phyloP scores from a whole-genome alignment of 2,797 vertebrate species.

The Helicolenus hilgendorfi region DNA sequence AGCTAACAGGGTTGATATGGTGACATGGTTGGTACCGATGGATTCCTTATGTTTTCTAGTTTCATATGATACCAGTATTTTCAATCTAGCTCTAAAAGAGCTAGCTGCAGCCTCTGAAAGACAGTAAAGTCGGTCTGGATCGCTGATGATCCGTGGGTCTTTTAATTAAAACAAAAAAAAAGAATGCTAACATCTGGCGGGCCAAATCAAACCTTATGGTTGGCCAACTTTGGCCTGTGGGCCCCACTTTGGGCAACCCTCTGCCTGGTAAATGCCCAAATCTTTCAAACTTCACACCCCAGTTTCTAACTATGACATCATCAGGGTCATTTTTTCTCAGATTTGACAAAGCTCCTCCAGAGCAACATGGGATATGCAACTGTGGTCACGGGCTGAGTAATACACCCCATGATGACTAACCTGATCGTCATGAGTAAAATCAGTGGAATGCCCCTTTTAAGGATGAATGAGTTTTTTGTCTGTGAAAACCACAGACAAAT shows the following conservation, averaged over 20 bases:
- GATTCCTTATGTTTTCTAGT: too few species aligned
- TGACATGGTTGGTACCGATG: too few species aligned
- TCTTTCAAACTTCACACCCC: neutral
- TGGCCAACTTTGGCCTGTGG: too few species aligned
- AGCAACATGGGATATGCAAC: neutral
- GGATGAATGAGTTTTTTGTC: neutral
- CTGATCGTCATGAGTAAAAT: neutral
- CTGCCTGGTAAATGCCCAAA: neutral
- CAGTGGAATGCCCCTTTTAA: neutral
- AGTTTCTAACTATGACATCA: neutral
- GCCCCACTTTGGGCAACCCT: neutral
- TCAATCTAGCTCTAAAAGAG: too few species aligned
- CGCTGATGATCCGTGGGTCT: too few species aligned
- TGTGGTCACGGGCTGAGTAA: neutral
- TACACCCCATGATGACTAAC: neutral
- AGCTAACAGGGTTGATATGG: too few species aligned
- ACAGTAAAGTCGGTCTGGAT: too few species aligned
- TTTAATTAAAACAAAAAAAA: too few species aligned
- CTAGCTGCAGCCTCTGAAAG: too few species aligned
- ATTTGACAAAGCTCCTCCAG: neutral
- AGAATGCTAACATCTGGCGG: too few species aligned
- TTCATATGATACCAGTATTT: too few species aligned
- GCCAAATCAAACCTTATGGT: too few species aligned
- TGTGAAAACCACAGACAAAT: neutral
- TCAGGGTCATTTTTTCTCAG: neutral